Evolutionary conservation across 2,888 invertebrate genomes (phyloP), one percentile per base, ranked within the genome.

Genomic region (Eurois occulta): DNA sequence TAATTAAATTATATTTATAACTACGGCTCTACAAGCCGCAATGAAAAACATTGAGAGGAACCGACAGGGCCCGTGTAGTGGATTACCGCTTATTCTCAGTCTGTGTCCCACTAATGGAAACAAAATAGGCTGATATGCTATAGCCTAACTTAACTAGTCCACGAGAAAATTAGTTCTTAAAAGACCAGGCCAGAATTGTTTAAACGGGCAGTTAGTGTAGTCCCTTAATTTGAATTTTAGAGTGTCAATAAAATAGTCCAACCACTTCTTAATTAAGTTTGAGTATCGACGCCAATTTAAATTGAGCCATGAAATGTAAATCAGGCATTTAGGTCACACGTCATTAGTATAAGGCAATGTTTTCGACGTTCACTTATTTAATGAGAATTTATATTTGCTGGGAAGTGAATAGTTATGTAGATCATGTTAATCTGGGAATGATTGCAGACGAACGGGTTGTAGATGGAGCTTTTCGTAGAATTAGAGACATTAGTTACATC

Each of bases 321-420:
- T 48, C 64, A 69, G 60, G 64, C 75, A 78, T 85, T 85, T 87
- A 81, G 87, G 85, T 83, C 87, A 85, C 85, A 81, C 78, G 67
- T 85, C 77, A 87, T 87, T 87, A 86, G 79, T 72, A 52, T 75
- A 82, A 70, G 80, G 75, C 85, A 85, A 80, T 79, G 32, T 66
- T 79, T 79, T 76, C 80, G 38, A 80, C 86, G 80, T 85, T 85
- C 85, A 80, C 85, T 85, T 85, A 78, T 67, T 85, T 80, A 85
- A 77, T 67, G 76, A 77, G 79, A 75, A 35, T n/a, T n/a, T 66
- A 65, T 75, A 75, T 72, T 64, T 8, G 74, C 71, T 77, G 52
- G 35, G 62, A 81, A 64, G 41, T 62, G 55, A 70, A 80, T 64
- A n/a, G 24, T 28, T 58, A 68, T 72, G 72, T 69, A 66, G 72